Evolutionary conservation across 2,113 vertebrate species (phyloP).

Genomic region (Lepus europaeus): DNA sequence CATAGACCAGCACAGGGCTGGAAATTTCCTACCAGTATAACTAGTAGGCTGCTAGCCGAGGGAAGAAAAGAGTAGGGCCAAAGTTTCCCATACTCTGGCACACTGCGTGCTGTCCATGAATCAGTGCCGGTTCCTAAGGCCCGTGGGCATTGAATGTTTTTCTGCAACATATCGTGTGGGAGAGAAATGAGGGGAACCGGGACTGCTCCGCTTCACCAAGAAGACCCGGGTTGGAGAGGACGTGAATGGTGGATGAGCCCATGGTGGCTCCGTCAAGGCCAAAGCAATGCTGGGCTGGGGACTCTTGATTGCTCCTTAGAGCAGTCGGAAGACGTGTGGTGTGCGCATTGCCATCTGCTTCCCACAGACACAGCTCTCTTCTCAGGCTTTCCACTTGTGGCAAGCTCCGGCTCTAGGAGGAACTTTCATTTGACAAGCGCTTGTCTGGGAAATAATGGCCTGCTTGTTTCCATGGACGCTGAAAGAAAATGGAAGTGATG

Average conservation of each 20-base stretch:
- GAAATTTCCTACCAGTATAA: not conserved
- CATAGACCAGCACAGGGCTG: not conserved
- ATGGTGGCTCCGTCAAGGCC: not conserved
- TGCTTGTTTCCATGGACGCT: conserved; percentile 57
- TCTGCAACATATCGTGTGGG: not conserved
- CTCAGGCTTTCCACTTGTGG: not conserved
- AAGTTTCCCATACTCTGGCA: not conserved
- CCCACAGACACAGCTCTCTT: not conserved
- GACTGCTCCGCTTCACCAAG: not conserved
- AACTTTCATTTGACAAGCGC: conserved; percentile 22
- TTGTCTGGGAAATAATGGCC: conserved; percentile 54
- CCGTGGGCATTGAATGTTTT: not conserved
- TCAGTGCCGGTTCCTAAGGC: not conserved
- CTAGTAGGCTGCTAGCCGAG: not conserved
- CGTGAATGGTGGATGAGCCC: not conserved
- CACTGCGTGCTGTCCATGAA: not conserved
- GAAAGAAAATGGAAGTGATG: conserved; percentile 56
- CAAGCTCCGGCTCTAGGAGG: not conserved
- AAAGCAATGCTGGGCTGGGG: not conserved
- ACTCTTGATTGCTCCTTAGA: not conserved
- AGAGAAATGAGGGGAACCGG: not conserved
- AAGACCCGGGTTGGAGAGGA: not conserved
- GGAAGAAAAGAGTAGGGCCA: not conserved
- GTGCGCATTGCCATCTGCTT: not conserved
- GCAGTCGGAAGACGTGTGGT: not conserved